These are phyloP conservation scores for Coturnix japonica DNA, from an alignment of 2,113 vertebrate species.

Conservation along the genomic window DNA sequence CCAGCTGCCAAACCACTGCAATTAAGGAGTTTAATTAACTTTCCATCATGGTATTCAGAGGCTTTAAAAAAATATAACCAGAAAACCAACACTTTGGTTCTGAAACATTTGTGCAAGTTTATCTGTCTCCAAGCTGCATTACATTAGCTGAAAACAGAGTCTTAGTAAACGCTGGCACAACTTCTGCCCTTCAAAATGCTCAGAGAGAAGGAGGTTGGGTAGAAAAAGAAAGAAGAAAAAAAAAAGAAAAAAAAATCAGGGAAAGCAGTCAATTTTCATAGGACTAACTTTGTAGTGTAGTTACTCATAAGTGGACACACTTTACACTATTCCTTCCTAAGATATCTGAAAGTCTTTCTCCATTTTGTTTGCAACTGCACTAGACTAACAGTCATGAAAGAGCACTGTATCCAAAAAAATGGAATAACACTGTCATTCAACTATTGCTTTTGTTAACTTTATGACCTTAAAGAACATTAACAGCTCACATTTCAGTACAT, in stretches of 20 bases:
- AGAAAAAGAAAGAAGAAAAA: not conserved
- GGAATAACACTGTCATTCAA: not conserved
- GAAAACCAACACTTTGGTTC: not conserved
- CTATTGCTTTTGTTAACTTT: not conserved
- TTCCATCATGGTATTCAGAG: not conserved
- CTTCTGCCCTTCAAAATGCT: not conserved
- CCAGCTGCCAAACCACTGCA: slow-evolving; percentile 96
- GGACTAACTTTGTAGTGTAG: not conserved
- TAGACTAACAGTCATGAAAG: not conserved
- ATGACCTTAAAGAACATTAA: not conserved
- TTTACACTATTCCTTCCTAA: not conserved
- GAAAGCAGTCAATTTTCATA: not conserved
- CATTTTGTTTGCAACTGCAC: not conserved
- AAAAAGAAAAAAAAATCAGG: too few species aligned
- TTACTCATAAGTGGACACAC: not conserved
- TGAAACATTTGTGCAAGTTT: not conserved
- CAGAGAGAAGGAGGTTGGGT: not conserved
- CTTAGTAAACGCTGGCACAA: too few species aligned
- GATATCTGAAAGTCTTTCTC: not conserved
- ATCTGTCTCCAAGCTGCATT: not conserved
- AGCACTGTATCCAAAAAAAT: not conserved
- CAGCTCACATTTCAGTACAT: not conserved
- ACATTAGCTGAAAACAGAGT: not conserved
- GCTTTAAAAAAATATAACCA: not conserved
- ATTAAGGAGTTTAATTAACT: slow-evolving; percentile 81